These are phyloP conservation scores for Beris morrisii DNA, from an alignment of 2,888 invertebrate species.

Conservation along the genomic window DNA sequence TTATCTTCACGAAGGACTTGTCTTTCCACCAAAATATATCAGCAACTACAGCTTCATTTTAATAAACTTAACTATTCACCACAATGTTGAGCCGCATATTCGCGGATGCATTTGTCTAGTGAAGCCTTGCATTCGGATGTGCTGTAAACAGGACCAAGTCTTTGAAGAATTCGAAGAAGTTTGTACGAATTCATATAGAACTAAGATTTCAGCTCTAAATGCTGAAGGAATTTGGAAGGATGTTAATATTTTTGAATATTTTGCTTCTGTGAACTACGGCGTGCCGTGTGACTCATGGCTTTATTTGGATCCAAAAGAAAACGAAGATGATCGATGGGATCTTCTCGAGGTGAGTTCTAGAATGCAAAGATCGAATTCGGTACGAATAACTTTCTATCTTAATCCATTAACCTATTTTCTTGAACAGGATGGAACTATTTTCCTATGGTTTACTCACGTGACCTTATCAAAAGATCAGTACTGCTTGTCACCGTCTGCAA, in stretches of 20 bases:
- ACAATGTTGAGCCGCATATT: conserved; percentile 41
- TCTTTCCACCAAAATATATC: conserved; percentile 48
- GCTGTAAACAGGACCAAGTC: conserved; percentile 48
- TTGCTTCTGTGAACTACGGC: conserved; percentile 15
- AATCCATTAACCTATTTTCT: not conserved
- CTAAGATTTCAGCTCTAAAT: conserved; percentile 45
- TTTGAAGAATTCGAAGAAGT: conserved; percentile 40
- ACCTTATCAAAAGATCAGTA: conserved; percentile 47
- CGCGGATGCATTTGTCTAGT: conserved; percentile 53
- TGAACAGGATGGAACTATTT: conserved; percentile 48
- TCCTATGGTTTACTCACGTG: conserved; percentile 44
- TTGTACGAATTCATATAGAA: conserved; percentile 27
- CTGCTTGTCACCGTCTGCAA: conserved; percentile 46
- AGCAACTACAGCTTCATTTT: conserved; percentile 45
- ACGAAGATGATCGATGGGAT: conserved; percentile 43
- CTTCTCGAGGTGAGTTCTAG: conserved; percentile 44
- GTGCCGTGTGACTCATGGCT: conserved; percentile 44
- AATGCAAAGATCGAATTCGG: too few species aligned
- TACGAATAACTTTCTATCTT: too few species aligned
- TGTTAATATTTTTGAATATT: conserved; percentile 39
- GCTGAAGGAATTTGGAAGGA: conserved; percentile 38
- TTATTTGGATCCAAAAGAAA: conserved; percentile 42
- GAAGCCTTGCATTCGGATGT: conserved; percentile 53
- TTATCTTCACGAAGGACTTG: conserved; percentile 47
- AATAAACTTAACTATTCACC: conserved; percentile 6